Base-by-base conservation (phyloP, 2,888 invertebrate species). In the Galerucella calmariensis region DNA sequence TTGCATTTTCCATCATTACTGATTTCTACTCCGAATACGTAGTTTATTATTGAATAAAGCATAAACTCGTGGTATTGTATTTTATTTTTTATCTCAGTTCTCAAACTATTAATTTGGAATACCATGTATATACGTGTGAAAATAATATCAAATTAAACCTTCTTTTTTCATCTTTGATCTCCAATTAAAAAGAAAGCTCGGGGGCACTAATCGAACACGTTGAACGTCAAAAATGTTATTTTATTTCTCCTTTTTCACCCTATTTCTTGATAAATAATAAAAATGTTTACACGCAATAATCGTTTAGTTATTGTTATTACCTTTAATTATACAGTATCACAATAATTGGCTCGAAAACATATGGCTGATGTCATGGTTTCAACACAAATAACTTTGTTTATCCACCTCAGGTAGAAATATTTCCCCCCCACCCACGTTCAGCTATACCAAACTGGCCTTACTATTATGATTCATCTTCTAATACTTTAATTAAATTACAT, bases 301-400 rank as follows among this genome's bases (percentile, higher is more conserved):
- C 63, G 14, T n/a, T 48, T 14, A 24, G 46, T 66, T 62, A 62
- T n/a, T 35, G 27, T 27, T 62, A 62, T 35, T 62, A 51, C 20
- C 46, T 6, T 35, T 67, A 67, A 67, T 67, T 67, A 67, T 16
- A 67, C n/a, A 53, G 41, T 67, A 44, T 20, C n/a, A 16, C 6
- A 35, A 48, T 67, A 51, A 51, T 35, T 53, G 51, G 35, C 53
- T 12, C 10, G 44, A 67, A 67, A 67, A 67, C 67, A 67, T 67
- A 56, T 67, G 67, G 67, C n/a, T 67, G 67, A 67, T 67, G 67
- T 67, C 67, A 67, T 67, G 67, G 53, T 53, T n/a, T 14, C 11
- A 14, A 16, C 20, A 11, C 24, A 35, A 53, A 67, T 67, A 67
- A 67, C 24, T 67, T 66, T 66, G 20, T 48, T 66, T 66, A 24